Percentiles rank a stretch among this genome's conserved stretches.
phyloP scores from a whole-genome alignment of 1,140 invertebrate genomes.

The Drosophila nigromelanica region DNA sequence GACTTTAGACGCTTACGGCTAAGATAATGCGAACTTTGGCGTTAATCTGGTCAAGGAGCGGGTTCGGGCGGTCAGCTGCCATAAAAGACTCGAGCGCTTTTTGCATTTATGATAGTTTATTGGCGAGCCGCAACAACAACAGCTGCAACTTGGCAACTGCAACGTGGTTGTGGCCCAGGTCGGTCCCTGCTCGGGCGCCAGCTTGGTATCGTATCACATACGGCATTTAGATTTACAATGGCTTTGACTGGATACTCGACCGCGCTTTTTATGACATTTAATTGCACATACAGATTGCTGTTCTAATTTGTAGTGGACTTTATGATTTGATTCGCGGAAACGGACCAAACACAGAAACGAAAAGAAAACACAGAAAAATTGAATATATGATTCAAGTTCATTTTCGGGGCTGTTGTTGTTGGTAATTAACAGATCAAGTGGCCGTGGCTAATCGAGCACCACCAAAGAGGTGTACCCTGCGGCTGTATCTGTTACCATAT shows the following conservation, averaged over 20 bases:
- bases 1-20: slow-evolving; percentile 56
- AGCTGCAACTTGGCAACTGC: slow-evolving; percentile 2
- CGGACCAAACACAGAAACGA: background rate
- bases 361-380: no score
- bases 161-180: background rate
- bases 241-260: slow-evolving; percentile 11
- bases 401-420: slow-evolving; percentile 1
- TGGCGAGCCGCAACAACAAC: slow-evolving; percentile 13
- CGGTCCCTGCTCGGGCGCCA: background rate
- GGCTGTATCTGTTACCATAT: background rate
- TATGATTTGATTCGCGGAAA: slow-evolving; percentile 81
- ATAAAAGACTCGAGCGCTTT: slow-evolving; percentile 60
- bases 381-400: slow-evolving; percentile 20
- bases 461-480: slow-evolving; percentile 6
- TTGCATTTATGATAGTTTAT: slow-evolving; percentile 71
- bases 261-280: slow-evolving; percentile 70
- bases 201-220: slow-evolving; percentile 29
- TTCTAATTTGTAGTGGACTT: slow-evolving; percentile 56
- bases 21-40: slow-evolving; percentile 65
- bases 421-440: slow-evolving; percentile 80
- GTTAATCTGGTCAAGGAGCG: background rate
- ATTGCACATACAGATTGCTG: slow-evolving; percentile 68
- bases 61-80: slow-evolving; percentile 20
- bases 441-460: slow-evolving; percentile 69
- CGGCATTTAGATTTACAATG: slow-evolving; percentile 71